Percentiles rank a stretch among this genome's conserved stretches.
These are phyloP conservation scores for Heliothis peltigera DNA, from an alignment of 2,888 invertebrate species.

Conservation along the genomic window DNA sequence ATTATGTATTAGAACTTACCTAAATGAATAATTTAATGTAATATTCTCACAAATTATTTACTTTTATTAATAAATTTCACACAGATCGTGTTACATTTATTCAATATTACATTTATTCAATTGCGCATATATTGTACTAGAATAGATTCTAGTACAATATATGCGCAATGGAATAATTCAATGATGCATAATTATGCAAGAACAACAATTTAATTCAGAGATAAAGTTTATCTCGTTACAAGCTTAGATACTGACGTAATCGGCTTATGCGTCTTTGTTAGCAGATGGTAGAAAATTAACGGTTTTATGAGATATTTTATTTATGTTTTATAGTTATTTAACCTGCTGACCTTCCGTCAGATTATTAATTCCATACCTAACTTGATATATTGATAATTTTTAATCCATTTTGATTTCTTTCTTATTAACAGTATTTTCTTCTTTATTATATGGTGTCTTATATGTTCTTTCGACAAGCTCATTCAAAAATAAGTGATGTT, in stretches of 20 bases:
- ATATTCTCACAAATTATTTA: not conserved
- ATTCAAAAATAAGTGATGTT: not conserved
- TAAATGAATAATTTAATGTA: not conserved
- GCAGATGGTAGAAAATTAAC: conserved; percentile 48
- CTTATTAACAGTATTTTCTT: not conserved
- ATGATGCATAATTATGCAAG: conserved; percentile 55
- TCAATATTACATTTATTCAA: conserved; percentile 17
- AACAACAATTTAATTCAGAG: conserved; percentile 53
- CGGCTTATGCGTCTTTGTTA: conserved; percentile 52
- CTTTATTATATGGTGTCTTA: not conserved
- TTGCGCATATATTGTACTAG: no score
- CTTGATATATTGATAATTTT: conserved; percentile 9
- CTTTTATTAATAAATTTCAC: conserved; percentile 14
- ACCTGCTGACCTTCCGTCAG: conserved; percentile 36
- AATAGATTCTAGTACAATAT: conserved; percentile 39
- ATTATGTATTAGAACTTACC: not conserved
- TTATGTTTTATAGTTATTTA: conserved; percentile 33
- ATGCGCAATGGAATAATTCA: conserved; percentile 52
- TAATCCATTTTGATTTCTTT: no score
- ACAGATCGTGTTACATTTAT: conserved; percentile 11
- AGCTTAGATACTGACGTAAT: conserved; percentile 58
- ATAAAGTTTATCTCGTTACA: conserved; percentile 60
- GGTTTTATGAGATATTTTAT: conserved; percentile 28
- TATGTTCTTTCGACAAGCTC: not conserved
- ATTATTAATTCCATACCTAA: conserved; percentile 21